These are phyloP conservation scores for Cataglyphis cursor DNA, from an alignment of 2,888 invertebrate species.

Conservation along the genomic window DNA sequence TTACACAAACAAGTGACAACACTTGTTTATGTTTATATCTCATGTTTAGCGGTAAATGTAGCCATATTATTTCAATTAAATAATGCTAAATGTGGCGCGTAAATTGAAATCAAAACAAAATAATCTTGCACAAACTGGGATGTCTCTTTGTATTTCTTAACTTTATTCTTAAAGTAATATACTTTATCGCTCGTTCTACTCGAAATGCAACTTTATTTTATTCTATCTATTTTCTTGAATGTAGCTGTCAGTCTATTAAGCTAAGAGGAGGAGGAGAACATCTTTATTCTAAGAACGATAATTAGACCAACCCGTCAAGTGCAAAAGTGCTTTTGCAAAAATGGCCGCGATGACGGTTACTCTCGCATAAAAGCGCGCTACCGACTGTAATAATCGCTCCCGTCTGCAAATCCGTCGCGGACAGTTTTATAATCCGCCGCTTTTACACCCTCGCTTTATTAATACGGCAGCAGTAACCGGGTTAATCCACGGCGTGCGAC, in stretches of 20 bases:
- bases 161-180: not conserved
- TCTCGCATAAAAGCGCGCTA: slow-evolving; percentile 42
- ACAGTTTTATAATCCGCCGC: slow-evolving; percentile 57
- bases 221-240: not conserved
- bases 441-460: slow-evolving; percentile 68
- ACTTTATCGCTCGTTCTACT: not conserved
- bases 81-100: not conserved
- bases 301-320: slow-evolving; percentile 57
- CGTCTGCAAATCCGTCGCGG: slow-evolving; percentile 46
- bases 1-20: not conserved
- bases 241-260: not conserved
- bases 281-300: slow-evolving; percentile 47
- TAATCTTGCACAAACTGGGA: not conserved
- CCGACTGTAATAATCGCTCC: slow-evolving; percentile 34
- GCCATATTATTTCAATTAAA: not conserved
- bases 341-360: slow-evolving; percentile 38
- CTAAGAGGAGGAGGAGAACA: too few relatives aligned
- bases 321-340: slow-evolving; percentile 39
- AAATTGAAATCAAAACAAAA: not conserved
- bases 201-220: not conserved
- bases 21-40: not conserved
- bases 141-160: not conserved
- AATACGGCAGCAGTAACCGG: slow-evolving; percentile 75
- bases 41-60: not conserved
- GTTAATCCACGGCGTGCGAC: slow-evolving; percentile 65